phyloP scores from a whole-genome alignment of 2,113 vertebrate genomes.

The Pelusios castaneus region DNA sequence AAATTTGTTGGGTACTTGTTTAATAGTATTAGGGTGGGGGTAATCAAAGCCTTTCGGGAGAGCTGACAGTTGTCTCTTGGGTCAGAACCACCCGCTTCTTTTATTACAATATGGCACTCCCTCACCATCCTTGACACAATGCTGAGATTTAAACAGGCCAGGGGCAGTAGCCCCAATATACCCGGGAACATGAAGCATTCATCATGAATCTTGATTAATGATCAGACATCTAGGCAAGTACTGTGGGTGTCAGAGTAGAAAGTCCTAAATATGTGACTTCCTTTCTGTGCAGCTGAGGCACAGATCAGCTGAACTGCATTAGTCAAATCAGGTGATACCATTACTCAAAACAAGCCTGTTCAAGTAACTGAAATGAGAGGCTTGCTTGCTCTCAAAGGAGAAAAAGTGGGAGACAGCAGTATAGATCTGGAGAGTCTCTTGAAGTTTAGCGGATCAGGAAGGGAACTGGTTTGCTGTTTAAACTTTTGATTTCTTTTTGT shows the following conservation, averaged over 20 bases:
- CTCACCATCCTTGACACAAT: not conserved
- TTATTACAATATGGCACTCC: not conserved
- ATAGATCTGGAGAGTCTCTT: not conserved
- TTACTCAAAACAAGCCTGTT: not conserved
- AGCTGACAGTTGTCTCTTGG: accelerated
- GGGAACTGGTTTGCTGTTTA: not conserved
- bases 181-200: not conserved
- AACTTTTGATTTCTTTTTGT: conserved; percentile 6
- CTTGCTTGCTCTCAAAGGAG: not conserved
- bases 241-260: not conserved
- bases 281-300: not conserved
- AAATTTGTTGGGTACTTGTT: not conserved
- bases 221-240: not conserved
- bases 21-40: not conserved
- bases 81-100: not conserved
- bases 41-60: not conserved
- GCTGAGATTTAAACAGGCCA: accelerated
- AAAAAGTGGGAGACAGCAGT: not conserved
- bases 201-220: not conserved
- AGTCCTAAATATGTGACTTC: not conserved
- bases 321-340: not conserved
- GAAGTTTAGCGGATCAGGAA: not conserved
- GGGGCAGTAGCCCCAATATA: not conserved
- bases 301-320: not conserved
- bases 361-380: not conserved